These are phyloP conservation scores for Endomychus coccineus DNA, from an alignment of 2,888 invertebrate species.

Conservation along the genomic window DNA sequence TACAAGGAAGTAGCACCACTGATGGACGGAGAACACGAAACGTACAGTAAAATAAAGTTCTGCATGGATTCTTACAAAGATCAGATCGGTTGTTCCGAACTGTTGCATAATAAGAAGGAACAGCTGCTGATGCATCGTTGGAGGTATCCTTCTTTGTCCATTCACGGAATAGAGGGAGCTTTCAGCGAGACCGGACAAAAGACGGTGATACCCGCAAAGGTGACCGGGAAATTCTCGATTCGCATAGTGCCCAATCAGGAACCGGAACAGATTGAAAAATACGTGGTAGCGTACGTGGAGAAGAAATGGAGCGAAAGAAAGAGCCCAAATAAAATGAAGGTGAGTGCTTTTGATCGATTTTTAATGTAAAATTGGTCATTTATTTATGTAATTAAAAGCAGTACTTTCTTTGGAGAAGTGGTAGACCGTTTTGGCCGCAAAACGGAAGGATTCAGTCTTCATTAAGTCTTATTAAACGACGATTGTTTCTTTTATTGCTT, in stretches of 20 bases:
- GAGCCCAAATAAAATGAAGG: slow-evolving; percentile 81
- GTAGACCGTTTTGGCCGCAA: too few relatives aligned
- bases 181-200: slow-evolving; percentile 90
- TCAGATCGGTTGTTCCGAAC: slow-evolving; percentile 65
- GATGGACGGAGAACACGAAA: slow-evolving; percentile 58
- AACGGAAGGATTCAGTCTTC: too few relatives aligned
- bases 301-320: slow-evolving; percentile 70
- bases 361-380: too few relatives aligned
- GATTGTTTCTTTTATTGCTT: too few relatives aligned
- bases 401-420: too few relatives aligned
- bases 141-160: slow-evolving; percentile 87
- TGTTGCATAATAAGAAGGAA: slow-evolving; percentile 72
- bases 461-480: too few relatives aligned
- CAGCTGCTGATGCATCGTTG: slow-evolving; percentile 84
- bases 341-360: too few relatives aligned
- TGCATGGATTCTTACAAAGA: slow-evolving; percentile 68
- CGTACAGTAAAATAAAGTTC: slow-evolving; percentile 81
- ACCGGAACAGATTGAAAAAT: slow-evolving; percentile 72
- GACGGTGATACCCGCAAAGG: slow-evolving; percentile 90
- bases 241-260: slow-evolving; percentile 93
- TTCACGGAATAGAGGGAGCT: slow-evolving; percentile 94
- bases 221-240: slow-evolving; percentile 94
- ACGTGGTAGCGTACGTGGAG: slow-evolving; percentile 70
- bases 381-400: too few relatives aligned
- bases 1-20: slow-evolving; percentile 74